Evolutionary conservation across 2,113 vertebrate genomes (phyloP).

Genomic region (Chionis minor): DNA sequence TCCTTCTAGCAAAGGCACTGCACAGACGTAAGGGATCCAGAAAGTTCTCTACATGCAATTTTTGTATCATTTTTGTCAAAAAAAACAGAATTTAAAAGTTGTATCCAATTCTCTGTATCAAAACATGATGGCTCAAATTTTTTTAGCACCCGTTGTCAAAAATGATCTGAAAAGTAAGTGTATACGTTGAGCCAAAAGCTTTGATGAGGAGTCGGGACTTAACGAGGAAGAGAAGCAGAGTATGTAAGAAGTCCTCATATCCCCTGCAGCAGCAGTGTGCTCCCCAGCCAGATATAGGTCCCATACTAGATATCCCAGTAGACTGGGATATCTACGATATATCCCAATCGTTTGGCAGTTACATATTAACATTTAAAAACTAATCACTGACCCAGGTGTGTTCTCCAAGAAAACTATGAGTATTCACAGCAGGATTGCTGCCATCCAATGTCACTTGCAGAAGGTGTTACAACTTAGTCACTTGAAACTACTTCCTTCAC

Average conservation of each 20-base stretch:
- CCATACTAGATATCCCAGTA: no score
- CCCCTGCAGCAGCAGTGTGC: background rate
- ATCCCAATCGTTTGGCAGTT: background rate
- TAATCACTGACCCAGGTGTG: rapidly evolving
- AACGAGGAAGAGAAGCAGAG: background rate
- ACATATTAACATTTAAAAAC: background rate
- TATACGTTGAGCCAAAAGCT: background rate
- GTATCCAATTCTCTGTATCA: background rate
- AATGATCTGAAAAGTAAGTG: background rate
- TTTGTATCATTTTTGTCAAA: background rate
- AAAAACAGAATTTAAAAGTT: background rate
- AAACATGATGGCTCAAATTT: background rate
- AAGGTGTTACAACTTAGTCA: background rate
- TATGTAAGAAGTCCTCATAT: background rate
- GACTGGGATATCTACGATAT: no score
- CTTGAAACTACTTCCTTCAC: background rate
- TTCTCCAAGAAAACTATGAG: background rate
- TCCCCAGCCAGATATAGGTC: no score
- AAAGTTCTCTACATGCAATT: background rate
- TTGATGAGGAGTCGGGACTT: background rate
- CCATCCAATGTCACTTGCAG: background rate
- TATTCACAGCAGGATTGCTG: background rate
- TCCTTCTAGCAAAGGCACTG: background rate
- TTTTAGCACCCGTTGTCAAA: background rate
- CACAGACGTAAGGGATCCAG: background rate